Conservation (phyloP, 1,140 invertebrate species). For the Trachelipus rathkii region DNA sequence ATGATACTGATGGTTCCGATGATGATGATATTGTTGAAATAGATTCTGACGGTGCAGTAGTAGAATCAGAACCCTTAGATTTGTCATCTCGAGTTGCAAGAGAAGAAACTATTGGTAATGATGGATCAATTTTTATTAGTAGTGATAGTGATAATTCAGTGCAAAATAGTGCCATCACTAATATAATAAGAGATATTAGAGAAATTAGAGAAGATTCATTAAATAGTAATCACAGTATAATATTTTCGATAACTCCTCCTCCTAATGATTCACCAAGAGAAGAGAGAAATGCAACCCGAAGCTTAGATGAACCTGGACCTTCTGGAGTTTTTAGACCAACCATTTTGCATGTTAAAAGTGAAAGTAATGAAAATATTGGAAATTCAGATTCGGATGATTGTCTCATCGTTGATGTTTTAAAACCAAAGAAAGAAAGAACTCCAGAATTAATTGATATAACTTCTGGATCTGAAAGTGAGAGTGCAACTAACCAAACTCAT, state of each 20-base stretch:
- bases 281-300: background rate
- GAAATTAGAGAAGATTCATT: background rate
- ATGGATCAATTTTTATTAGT: background rate
- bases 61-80: background rate
- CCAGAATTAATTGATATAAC: background rate
- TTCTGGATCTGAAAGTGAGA: background rate
- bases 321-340: background rate
- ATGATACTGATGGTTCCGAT: background rate
- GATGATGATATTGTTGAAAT: background rate
- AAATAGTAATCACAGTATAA: background rate
- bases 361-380: background rate
- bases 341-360: background rate
- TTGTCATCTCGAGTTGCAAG: background rate
- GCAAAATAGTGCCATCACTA: background rate
- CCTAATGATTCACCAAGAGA: background rate
- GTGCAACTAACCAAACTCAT: background rate
- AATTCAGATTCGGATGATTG: background rate
- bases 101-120: background rate
- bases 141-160: background rate
- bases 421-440: background rate
- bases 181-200: background rate
- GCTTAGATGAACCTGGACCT: slow-evolving; percentile 2
- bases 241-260: background rate
- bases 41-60: background rate
- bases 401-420: slow-evolving; percentile 9